These are phyloP conservation scores for Typhlomys cinereus DNA, from an alignment of 2,113 vertebrate species.

Conservation along the genomic window DNA sequence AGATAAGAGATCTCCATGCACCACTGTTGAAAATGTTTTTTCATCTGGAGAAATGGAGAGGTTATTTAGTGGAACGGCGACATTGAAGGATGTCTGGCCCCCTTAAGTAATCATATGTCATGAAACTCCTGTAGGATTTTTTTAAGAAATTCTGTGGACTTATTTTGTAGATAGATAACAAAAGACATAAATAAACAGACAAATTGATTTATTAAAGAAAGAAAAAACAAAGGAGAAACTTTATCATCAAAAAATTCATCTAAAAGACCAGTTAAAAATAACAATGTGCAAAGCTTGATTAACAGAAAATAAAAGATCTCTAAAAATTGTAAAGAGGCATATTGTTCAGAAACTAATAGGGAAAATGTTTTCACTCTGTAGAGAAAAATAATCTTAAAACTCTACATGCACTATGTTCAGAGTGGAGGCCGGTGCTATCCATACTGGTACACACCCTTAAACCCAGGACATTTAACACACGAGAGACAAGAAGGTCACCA, in stretches of 20 bases:
- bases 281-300: background rate
- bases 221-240: background rate
- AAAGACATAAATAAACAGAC: conserved; percentile 4
- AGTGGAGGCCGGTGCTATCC: background rate
- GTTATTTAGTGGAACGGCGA: background rate
- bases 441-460: background rate
- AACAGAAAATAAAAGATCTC: background rate
- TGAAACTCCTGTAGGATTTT: background rate
- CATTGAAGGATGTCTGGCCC: background rate
- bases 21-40: background rate
- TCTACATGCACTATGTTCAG: background rate
- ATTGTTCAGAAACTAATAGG: background rate
- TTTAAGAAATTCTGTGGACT: background rate
- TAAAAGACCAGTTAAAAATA: background rate
- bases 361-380: background rate
- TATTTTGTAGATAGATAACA: conserved; percentile 6
- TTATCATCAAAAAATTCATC: background rate
- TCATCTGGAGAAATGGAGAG: background rate
- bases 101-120: background rate
- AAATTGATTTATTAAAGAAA: conserved; percentile 11
- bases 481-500: background rate
- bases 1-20: background rate
- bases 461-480: background rate
- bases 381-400: conserved; percentile 10
- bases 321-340: background rate